These are phyloP conservation scores for Aldabrachelys gigantea DNA, from an alignment of 2,113 vertebrate species.

Conservation along the genomic window DNA sequence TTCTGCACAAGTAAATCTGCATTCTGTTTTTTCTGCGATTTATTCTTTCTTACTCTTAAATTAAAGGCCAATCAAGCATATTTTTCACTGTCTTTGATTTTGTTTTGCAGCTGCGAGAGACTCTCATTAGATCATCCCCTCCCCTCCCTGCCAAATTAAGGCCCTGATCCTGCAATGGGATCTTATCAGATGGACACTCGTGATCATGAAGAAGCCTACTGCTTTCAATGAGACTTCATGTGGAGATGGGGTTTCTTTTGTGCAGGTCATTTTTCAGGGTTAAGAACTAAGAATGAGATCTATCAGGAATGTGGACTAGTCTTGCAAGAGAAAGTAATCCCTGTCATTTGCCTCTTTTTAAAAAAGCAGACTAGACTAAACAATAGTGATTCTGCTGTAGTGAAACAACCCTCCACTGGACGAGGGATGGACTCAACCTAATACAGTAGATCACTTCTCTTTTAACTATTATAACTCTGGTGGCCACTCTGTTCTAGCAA, in stretches of 20 bases:
- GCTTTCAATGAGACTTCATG: rapidly evolving
- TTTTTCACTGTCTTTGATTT: not conserved
- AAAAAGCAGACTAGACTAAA: not conserved
- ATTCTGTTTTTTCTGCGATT: not conserved
- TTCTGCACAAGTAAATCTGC: not conserved
- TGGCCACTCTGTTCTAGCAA: not conserved
- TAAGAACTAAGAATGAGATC: not conserved
- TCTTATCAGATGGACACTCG: not conserved
- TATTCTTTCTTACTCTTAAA: not conserved
- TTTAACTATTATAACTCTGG: rapidly evolving
- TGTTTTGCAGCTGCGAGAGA: not conserved
- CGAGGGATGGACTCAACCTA: rapidly evolving
- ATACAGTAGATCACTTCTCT: rapidly evolving
- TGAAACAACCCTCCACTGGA: rapidly evolving
- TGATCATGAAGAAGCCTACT: not conserved
- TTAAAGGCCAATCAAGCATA: not conserved
- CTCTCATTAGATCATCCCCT: not conserved
- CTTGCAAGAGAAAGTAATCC: not conserved
- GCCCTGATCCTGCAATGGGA: not conserved
- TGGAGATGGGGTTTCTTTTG: not conserved
- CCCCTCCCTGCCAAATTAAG: not conserved
- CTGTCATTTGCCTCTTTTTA: rapidly evolving
- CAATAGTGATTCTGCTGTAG: not conserved
- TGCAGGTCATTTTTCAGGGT: rapidly evolving
- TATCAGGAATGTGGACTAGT: not conserved